Evolutionary conservation across 2,888 invertebrate genomes (phyloP), one percentile per base, ranked within the genome.

Genomic region (Drosophila borealis): DNA sequence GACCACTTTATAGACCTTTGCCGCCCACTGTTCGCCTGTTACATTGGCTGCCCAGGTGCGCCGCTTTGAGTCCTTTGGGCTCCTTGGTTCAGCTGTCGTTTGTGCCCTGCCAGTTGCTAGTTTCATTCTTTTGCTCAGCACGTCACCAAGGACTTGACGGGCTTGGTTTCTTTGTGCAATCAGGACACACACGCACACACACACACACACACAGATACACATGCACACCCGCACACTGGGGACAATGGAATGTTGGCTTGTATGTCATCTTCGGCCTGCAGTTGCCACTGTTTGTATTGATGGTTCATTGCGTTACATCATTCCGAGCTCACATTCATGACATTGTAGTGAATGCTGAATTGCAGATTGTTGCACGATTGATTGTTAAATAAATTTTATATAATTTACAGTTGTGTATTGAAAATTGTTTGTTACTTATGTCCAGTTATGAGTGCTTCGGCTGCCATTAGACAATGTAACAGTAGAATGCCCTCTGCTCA

Each of bases 121-220:
- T 66, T 80, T 70, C 68, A 74, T 86, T 86, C 86, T 80, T 88
- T 82, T 59, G 70, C 65, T 83, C 74, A 74, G 70, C 86, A 86
- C 86, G 83, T 82, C 82, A 85, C 86, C 80, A 86, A 86, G 88
- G 86, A 82, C 72, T 86, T 82, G 80, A 77, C 83, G 73, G 72
- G 83, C 70, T 74, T 55, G 64, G 37, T 54, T 78, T 68, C 85
- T 83, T 83, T 83, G 82, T 88, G 72, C 83, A 88, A 83, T 83
- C 88, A 83, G 67, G 54, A 74, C 62, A 69, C 65, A 60, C 56
- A 63, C 39, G 25, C 44, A 48, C 17, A 50, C 37, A 45, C 53
- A 64, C 25, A 21, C 51, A 44, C 42, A 55, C 45, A 49, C 53
- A 44, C 39, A 66, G 19, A 29, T 13, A 55, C 6, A 39, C 39